Evolutionary conservation across 2,797 vertebrate genomes (phyloP).

Genomic region (Gallinago solitaria): DNA sequence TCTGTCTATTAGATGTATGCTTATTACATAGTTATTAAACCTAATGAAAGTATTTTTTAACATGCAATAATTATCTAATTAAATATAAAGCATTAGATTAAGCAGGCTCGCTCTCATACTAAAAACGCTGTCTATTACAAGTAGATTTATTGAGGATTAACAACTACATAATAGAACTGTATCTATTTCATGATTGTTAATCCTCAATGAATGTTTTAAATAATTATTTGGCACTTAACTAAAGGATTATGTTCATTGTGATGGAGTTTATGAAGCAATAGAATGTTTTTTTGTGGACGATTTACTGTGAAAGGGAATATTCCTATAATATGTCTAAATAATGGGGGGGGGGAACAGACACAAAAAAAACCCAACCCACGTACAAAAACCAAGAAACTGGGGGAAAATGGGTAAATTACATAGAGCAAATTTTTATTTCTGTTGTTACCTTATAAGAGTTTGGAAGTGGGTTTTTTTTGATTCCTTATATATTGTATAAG

Average conservation of each 20-base stretch:
- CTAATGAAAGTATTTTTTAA: slow-evolving; percentile 60
- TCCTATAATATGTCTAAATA: neutral
- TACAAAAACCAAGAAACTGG: neutral
- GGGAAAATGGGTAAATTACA: neutral
- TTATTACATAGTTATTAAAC: slow-evolving; percentile 62
- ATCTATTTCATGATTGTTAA: slow-evolving; percentile 73
- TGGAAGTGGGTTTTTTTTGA: neutral
- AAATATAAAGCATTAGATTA: slow-evolving; percentile 66
- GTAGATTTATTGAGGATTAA: slow-evolving; percentile 76
- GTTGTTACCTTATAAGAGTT: neutral
- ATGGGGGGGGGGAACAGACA: neutral
- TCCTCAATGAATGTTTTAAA: slow-evolving; percentile 72
- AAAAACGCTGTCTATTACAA: slow-evolving; percentile 69
- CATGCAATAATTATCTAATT: slow-evolving; percentile 66
- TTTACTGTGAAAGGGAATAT: slow-evolving; percentile 29
- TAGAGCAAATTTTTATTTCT: neutral
- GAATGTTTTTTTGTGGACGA: neutral
- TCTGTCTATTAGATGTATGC: slow-evolving; percentile 23
- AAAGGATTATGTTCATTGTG: slow-evolving; percentile 70
- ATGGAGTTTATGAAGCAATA: slow-evolving; percentile 50
- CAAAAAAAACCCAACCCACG: too few relatives aligned
- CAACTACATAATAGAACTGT: slow-evolving; percentile 68
- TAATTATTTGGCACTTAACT: slow-evolving; percentile 75
- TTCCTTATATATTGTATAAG: neutral
- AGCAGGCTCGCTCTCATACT: slow-evolving; percentile 46